Percentiles rank a stretch among this genome's conserved stretches.
These are phyloP conservation scores for Rhea americana DNA, from an alignment of 2,113 vertebrate genomes.

Conservation along the genomic window DNA sequence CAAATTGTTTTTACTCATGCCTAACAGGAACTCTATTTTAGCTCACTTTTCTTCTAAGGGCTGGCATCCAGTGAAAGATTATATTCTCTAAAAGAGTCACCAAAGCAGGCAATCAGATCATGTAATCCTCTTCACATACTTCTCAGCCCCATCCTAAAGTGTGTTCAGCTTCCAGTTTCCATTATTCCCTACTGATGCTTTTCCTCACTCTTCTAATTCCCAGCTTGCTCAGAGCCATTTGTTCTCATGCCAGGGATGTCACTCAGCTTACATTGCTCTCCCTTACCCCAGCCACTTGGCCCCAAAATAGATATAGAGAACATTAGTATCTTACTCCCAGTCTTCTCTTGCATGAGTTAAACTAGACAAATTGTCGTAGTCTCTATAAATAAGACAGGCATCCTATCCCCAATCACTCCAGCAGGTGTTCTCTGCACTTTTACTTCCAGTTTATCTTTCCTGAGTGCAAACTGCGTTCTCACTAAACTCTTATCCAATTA, in stretches of 20 bases:
- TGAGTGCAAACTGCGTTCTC: background rate
- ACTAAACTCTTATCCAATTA: background rate
- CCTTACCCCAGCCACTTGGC: background rate
- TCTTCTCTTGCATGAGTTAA: background rate
- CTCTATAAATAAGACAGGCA: background rate
- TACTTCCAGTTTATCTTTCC: background rate
- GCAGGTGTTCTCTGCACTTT: background rate
- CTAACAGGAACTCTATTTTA: background rate
- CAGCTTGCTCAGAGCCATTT: background rate
- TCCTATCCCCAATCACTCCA: background rate
- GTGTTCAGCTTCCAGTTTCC: slow-evolving; percentile 39
- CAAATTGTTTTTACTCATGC: background rate
- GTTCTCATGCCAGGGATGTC: background rate
- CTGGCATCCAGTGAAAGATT: background rate
- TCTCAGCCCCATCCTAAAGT: background rate
- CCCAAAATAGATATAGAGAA: background rate
- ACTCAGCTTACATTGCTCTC: background rate
- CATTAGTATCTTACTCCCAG: background rate
- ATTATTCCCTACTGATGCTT: slow-evolving; percentile 4
- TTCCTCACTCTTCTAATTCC: background rate
- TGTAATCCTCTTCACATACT: slow-evolving; percentile 20
- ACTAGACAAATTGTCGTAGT: background rate
- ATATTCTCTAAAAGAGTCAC: background rate
- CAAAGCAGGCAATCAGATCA: background rate
- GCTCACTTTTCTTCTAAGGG: background rate